A percentile compares a stretch with the other conserved stretches of the same genome.
Evolutionary conservation across 2,797 vertebrate species (phyloP).

Genomic region (Anguilla anguilla): DNA sequence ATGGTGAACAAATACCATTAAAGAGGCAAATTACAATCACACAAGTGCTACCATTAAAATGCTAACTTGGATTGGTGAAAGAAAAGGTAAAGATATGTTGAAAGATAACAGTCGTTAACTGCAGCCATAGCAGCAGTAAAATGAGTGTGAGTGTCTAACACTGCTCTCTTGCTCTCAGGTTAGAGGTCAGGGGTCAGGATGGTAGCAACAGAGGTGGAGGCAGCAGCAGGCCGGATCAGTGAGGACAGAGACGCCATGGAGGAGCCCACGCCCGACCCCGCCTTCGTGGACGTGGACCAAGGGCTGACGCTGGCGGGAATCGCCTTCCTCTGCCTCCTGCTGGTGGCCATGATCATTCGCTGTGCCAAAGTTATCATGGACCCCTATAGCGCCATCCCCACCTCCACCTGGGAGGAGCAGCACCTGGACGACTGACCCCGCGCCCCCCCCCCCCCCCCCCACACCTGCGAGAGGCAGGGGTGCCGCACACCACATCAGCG

Average conservation of each 20-base stretch:
- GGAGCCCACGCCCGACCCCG: conserved; percentile 78
- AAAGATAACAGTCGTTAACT: neutral
- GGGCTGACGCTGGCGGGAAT: conserved; percentile 90
- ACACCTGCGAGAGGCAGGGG: too few species aligned
- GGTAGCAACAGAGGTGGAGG: neutral
- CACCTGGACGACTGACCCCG: conserved; percentile 82
- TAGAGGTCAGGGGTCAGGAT: conserved; percentile 3
- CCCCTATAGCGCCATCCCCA: conserved; percentile 94
- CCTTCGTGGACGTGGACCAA: conserved; percentile 90
- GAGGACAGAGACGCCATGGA: conserved; percentile 79
- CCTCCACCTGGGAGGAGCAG: conserved; percentile 95
- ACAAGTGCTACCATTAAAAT: too few species aligned
- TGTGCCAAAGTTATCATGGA: conserved; percentile 97
- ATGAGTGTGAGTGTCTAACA: neutral
- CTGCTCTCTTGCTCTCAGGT: neutral
- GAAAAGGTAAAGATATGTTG: too few species aligned
- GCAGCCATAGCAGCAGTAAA: neutral
- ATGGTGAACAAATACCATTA: too few species aligned
- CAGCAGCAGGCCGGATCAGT: conserved; percentile 43
- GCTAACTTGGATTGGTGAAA: too few species aligned
- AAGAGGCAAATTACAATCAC: too few species aligned
- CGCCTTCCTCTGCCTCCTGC: conserved; percentile 90
- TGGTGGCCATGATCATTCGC: conserved; percentile 93
- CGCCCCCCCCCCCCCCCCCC: too few species aligned
- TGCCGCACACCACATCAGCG: too few species aligned